Percentiles rank a stretch among this genome's conserved stretches.
These are phyloP conservation scores for Drosophila mulleri DNA, from an alignment of 2,888 invertebrate genomes.

Conservation along the genomic window DNA sequence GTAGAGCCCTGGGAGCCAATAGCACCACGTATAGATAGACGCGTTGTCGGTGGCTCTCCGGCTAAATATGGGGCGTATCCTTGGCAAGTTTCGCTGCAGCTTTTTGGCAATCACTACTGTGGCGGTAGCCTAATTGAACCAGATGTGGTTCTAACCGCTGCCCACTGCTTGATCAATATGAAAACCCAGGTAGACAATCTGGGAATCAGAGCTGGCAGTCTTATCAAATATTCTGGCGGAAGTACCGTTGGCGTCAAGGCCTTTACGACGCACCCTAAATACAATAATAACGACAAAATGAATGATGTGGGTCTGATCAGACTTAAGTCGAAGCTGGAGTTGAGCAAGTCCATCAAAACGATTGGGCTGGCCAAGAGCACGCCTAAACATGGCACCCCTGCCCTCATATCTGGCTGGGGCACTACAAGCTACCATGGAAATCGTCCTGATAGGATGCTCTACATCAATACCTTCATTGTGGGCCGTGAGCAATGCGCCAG, in stretches of 20 bases:
- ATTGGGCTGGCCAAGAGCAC: slow-evolving; percentile 49
- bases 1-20: slow-evolving; percentile 21
- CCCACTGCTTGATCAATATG: slow-evolving; percentile 86
- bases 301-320: slow-evolving; percentile 57
- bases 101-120: slow-evolving; percentile 86
- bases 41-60: slow-evolving; percentile 58
- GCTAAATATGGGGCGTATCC: slow-evolving; percentile 71
- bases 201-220: slow-evolving; percentile 50
- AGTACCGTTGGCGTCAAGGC: slow-evolving; percentile 28
- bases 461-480: slow-evolving; percentile 53
- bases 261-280: slow-evolving; percentile 42
- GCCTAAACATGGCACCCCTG: slow-evolving; percentile 37
- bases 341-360: slow-evolving; percentile 40
- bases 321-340: slow-evolving; percentile 25
- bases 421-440: slow-evolving; percentile 30
- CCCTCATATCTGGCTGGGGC: slow-evolving; percentile 60
- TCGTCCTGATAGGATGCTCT: slow-evolving; percentile 33
- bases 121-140: slow-evolving; percentile 86
- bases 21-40: slow-evolving; percentile 19
- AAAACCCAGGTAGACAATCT: too few species aligned
- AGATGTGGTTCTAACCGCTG: slow-evolving; percentile 87
- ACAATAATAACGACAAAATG: slow-evolving; percentile 6
- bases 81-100: slow-evolving; percentile 79
- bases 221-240: slow-evolving; percentile 37
- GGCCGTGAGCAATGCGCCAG: slow-evolving; percentile 81